Conservation (phyloP, 2,888 invertebrate genomes). For the Mimachlamys varia region DNA sequence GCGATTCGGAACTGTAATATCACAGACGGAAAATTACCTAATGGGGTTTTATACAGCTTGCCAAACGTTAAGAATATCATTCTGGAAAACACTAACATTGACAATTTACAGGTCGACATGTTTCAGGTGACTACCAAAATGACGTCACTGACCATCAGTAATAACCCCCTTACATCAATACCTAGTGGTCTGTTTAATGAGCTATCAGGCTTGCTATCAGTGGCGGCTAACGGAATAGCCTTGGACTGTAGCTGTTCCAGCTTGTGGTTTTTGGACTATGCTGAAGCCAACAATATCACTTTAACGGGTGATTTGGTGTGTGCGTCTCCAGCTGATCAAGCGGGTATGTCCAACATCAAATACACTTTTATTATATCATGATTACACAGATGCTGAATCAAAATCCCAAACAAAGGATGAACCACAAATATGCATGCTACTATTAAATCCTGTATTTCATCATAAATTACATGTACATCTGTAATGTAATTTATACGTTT, state of each 20-base stretch:
- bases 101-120: constrained; percentile 52
- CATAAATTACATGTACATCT: too few species aligned
- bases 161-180: constrained; percentile 55
- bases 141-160: constrained; percentile 55
- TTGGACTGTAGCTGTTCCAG: constrained; percentile 61
- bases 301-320: constrained; percentile 61
- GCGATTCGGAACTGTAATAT: constrained; percentile 57
- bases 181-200: constrained; percentile 54
- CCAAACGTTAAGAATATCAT: constrained; percentile 51
- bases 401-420: too few species aligned
- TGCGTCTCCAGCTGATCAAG: constrained; percentile 39
- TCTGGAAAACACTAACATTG: constrained; percentile 55
- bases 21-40: constrained; percentile 55
- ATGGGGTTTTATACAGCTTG: constrained; percentile 56
- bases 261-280: constrained; percentile 58
- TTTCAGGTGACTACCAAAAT: constrained; percentile 57
- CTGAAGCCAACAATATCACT: constrained; percentile 56
- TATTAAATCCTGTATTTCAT: too few species aligned
- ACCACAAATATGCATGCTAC: too few species aligned
- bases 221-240: constrained; percentile 53
- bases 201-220: constrained; percentile 52
- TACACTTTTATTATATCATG: too few species aligned
- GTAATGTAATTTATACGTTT: too few species aligned
- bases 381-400: too few species aligned
- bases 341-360: constrained; percentile 35